Percentiles rank a stretch among this genome's conserved stretches.
phyloP scores from a whole-genome alignment of 2,797 vertebrate genomes.

The Parauchenoglanis ngamensis region DNA sequence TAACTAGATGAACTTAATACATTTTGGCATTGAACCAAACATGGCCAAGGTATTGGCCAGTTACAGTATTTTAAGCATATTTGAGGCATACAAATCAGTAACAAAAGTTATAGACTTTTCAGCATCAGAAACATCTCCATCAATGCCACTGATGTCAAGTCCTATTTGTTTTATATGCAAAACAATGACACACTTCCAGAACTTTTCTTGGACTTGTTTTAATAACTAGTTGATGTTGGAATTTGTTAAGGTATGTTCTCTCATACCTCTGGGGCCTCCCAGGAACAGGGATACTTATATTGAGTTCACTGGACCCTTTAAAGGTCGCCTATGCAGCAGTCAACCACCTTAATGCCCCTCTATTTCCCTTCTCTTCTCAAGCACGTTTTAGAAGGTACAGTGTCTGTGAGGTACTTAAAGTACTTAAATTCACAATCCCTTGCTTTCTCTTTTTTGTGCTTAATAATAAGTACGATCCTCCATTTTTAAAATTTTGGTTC shows the following conservation, averaged over 20 bases:
- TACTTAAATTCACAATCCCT: no score
- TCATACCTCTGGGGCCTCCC: background rate
- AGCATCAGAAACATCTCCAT: background rate
- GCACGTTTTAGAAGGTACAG: no score
- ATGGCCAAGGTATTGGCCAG: background rate
- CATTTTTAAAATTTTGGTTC: no score
- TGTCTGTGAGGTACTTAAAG: no score
- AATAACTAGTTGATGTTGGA: no score
- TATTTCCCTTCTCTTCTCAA: no score
- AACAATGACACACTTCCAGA: background rate
- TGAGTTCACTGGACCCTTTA: background rate
- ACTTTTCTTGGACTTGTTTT: background rate
- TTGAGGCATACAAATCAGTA: background rate
- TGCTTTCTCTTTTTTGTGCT: no score
- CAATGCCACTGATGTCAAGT: background rate
- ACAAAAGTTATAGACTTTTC: background rate
- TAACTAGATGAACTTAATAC: background rate
- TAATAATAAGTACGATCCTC: no score
- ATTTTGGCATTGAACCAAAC: background rate
- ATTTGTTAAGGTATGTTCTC: background rate
- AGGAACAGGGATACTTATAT: background rate
- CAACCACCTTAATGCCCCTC: no score
- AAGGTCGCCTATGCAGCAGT: no score
- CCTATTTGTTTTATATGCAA: no score
- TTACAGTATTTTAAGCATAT: background rate